Evolutionary conservation across 2,113 vertebrate genomes (phyloP), one percentile per base, ranked within the genome.

Genomic region (Phylloscopus whistleri): DNA sequence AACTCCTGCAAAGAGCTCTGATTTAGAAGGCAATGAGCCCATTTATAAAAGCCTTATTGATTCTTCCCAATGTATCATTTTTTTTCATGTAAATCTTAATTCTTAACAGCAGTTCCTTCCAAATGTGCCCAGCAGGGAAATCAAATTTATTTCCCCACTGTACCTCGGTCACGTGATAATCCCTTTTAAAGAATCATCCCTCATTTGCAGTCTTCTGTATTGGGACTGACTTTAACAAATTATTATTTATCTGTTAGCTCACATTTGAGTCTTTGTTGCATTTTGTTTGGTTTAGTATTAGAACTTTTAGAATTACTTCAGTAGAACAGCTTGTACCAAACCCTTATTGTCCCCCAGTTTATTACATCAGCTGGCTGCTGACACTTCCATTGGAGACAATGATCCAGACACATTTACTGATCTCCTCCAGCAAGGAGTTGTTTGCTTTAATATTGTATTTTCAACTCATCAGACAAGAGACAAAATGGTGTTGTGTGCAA

Each of bases 151-250:
- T 37, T 76, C 31, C 64, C 39, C 22, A 44, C 52, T 39, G 5
- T 5, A 39, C 23, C 26, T 67, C 1, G 8, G 33, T 33, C 46
- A 66, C 0, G 0, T 16, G n/a, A 51, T 4, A 44, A 85, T 27
- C 9, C 22, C 43, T 74, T 53, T 41, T 31, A 62, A 84, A 87
- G 84, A 74, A 30, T n/a, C 43, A 1, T 11, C 1, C 16, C 49
- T 83, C 31, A 41, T 37, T 80, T 76, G 9, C 51, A 72, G 9
- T 44, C 16, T 55, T 44, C 58, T 76, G 8, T n/a, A 31, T 4
- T n/a, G 52, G 26, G 37, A 60, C 12, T 56, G 59, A 20, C 10
- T 83, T 44, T n/a, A 76, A 52, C 30, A 37, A 46, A 48, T 17
- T 7, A 3, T 37, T 13, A 9, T 8, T 1, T 10, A 33, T 11